These are phyloP conservation scores for Meleagris gallopavo DNA, from an alignment of 2,113 vertebrate genomes.

Conservation along the genomic window DNA sequence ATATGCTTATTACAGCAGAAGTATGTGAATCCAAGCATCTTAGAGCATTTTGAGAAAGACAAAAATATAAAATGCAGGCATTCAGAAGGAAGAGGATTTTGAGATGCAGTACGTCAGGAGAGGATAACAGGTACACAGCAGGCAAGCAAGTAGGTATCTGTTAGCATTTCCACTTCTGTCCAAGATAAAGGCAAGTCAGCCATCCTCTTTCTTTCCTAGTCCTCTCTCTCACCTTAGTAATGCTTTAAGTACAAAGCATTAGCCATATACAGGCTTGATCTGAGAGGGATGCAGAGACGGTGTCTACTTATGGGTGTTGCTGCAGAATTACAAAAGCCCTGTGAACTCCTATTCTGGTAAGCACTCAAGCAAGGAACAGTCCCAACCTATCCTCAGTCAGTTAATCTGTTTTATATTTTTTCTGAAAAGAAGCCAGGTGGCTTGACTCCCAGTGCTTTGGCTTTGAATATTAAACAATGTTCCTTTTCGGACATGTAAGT, in stretches of 20 bases:
- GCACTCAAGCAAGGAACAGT: neutral
- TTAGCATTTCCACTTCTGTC: neutral
- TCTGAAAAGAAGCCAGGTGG: neutral
- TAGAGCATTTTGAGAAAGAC: neutral
- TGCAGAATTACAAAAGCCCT: neutral
- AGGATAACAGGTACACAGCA: neutral
- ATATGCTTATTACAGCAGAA: neutral
- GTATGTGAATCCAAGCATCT: too few relatives aligned
- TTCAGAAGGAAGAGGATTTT: neutral
- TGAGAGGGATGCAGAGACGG: neutral
- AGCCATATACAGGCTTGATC: neutral
- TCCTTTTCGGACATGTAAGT: neutral
- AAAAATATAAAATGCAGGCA: neutral
- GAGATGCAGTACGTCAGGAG: accelerated
- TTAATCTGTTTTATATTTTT: neutral
- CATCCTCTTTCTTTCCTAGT: neutral
- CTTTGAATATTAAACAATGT: constrained; percentile 16
- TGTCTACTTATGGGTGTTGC: neutral
- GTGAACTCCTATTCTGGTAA: neutral
- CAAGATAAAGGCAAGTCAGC: neutral
- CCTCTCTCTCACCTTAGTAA: neutral
- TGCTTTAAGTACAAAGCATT: neutral
- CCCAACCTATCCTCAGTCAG: neutral
- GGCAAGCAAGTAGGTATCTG: neutral
- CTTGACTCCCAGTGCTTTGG: constrained; percentile 9